Percentiles rank a stretch among this genome's conserved stretches.
These are phyloP conservation scores for Babyrousa celebensis DNA, from an alignment of 2,797 vertebrate species.

Conservation along the genomic window DNA sequence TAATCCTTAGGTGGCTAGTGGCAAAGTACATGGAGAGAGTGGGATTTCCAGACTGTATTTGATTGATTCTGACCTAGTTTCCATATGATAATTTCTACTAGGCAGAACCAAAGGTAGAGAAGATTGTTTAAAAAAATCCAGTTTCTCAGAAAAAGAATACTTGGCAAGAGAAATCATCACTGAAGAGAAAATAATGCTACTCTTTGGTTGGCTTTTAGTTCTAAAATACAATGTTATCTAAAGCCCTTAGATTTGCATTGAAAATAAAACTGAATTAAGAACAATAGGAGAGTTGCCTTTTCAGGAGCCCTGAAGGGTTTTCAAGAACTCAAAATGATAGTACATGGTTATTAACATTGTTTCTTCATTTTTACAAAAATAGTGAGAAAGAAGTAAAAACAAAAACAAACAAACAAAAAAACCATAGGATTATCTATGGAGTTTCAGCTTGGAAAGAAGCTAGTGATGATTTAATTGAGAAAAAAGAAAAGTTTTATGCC, in stretches of 20 bases:
- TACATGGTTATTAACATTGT: neutral
- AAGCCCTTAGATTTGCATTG: neutral
- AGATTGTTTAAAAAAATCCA: too few relatives aligned
- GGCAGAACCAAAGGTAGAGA: neutral
- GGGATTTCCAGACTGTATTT: neutral
- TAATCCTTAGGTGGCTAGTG: neutral
- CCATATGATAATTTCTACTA: neutral
- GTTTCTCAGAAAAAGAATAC: neutral
- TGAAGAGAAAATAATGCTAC: neutral
- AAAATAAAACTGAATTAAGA: neutral
- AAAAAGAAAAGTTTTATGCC: neutral
- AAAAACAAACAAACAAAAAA: neutral
- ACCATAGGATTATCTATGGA: neutral
- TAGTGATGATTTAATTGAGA: neutral
- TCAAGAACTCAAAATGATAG: neutral
- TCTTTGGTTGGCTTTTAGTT: neutral
- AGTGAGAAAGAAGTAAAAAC: neutral
- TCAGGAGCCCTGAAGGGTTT: neutral
- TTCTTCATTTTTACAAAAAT: neutral
- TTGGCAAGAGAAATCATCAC: neutral
- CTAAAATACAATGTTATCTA: neutral
- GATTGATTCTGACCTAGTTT: neutral
- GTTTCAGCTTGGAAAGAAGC: neutral
- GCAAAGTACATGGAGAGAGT: neutral
- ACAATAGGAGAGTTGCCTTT: neutral